Evolutionary conservation across 2,797 vertebrate genomes (phyloP).

Genomic region (Helicolenus hilgendorfi): DNA sequence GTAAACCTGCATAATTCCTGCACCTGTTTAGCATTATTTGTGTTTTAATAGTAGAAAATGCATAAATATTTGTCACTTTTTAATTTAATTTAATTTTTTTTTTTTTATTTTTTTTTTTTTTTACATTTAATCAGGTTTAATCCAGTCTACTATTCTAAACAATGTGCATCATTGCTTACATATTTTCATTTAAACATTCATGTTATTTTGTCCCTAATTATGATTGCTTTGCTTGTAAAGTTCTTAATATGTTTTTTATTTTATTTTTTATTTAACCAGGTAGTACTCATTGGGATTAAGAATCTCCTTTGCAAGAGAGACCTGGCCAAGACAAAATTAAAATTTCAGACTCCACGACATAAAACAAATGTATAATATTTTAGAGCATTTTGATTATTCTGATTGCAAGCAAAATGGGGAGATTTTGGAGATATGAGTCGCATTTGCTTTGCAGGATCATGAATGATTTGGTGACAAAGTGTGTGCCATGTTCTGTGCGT

Average conservation of each 20-base stretch:
- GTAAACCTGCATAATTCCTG: background rate
- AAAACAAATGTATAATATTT: background rate
- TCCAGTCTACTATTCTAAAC: background rate
- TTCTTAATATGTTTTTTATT: background rate
- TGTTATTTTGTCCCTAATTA: background rate
- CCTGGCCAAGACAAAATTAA: too few relatives aligned
- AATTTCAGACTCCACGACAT: too few relatives aligned
- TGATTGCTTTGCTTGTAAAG: slow-evolving; percentile 1
- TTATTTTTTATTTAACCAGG: too few relatives aligned
- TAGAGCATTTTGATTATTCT: background rate
- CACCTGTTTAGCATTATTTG: background rate
- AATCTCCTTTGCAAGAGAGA: too few relatives aligned
- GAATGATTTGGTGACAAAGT: background rate
- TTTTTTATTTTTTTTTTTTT: background rate
- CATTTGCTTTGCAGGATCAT: background rate
- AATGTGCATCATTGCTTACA: background rate
- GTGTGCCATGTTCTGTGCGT: slow-evolving; percentile 5
- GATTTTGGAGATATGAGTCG: background rate
- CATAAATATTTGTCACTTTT: slow-evolving; percentile 31
- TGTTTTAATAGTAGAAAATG: background rate
- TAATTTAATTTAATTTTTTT: background rate
- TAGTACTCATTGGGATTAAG: too few relatives aligned
- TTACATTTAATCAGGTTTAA: background rate
- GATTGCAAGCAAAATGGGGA: background rate
- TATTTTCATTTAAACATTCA: slow-evolving; percentile 16